Conservation (phyloP, 2,888 invertebrate species). For the Mimas tiliae region DNA sequence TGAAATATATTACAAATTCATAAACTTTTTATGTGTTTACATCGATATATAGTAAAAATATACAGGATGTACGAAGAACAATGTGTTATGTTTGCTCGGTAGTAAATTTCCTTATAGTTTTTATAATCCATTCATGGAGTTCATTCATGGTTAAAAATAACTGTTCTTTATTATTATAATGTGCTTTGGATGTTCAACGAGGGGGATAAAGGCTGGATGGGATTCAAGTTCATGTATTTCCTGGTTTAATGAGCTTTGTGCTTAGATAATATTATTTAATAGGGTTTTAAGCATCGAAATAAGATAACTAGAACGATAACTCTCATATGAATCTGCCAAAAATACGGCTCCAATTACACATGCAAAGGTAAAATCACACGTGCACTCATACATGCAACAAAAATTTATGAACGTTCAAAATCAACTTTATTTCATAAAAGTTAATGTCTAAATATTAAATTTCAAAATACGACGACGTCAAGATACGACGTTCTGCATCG, state of each 20-base stretch:
- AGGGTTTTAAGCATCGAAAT: too few species aligned
- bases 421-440: too few species aligned
- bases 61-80: constrained; percentile 45
- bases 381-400: too few species aligned
- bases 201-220: constrained; percentile 36
- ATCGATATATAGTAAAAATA: constrained; percentile 68
- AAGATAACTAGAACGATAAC: too few species aligned
- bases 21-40: constrained; percentile 79
- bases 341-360: too few species aligned
- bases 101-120: constrained; percentile 42
- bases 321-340: too few species aligned
- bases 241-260: constrained; percentile 29
- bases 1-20: constrained; percentile 60
- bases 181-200: constrained; percentile 12
- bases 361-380: too few species aligned
- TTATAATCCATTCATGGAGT: constrained; percentile 33
- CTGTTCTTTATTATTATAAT: constrained; percentile 28
- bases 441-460: too few species aligned
- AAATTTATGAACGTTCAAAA: too few species aligned
- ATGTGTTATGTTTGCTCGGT: constrained; percentile 37
- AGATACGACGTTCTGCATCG: too few species aligned
- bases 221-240: constrained; percentile 37
- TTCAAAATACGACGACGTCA: too few species aligned
- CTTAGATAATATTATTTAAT: constrained; percentile 7
- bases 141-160: constrained; percentile 41